Base-by-base conservation (phyloP, 1,140 invertebrate species). In the Neodiprion lecontei region DNA sequence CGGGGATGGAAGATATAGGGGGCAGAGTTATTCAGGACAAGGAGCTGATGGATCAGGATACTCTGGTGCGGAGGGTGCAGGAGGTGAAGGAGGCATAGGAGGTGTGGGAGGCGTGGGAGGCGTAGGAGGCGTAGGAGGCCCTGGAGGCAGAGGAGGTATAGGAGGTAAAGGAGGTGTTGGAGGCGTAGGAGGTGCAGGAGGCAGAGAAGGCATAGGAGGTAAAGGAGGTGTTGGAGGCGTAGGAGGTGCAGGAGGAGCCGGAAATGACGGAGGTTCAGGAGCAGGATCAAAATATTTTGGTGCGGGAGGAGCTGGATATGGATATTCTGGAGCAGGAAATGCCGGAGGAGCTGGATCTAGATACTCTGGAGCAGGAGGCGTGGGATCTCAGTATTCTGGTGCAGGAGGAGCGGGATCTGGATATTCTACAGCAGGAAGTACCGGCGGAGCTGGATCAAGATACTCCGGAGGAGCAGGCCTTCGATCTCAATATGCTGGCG, bases 101-200 rank as follows among this genome's bases (percentile, higher is more conserved):
- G 5, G 28, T 40, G 28, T 5, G 2, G 28, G 28, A 61, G 9
- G 9, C 11, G 11, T 9, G 9, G 53, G 53, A 61, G n/a, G 53
- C 53, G 9, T 14, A 12, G 53, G 53, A 61, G 11, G 11, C 4
- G 53, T 12, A 61, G 72, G 49, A 40, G 28, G 67, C 67, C 50
- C 40, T 67, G 69, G 74, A 17, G 40, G 11, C 61, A 70, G 69
- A 70, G 23, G 40, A 65, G 61, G 61, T 0, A 7, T 65, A 65
- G 61, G 61, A 76, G 70, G 0, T 23, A 72, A 67, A 65, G n/a
- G 47, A 50, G 72, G 67, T 69, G 72, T n/a, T 67, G 48, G 61
- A 11, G 72, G 53, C 66, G 47, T 69, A 40, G 28, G 28, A 40
- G 28, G 28, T 40, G 28, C 28, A 1, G 28, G 28, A 28, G 28